Conservation (phyloP, 2,113 vertebrate species). For the Erythrocebus patas region DNA sequence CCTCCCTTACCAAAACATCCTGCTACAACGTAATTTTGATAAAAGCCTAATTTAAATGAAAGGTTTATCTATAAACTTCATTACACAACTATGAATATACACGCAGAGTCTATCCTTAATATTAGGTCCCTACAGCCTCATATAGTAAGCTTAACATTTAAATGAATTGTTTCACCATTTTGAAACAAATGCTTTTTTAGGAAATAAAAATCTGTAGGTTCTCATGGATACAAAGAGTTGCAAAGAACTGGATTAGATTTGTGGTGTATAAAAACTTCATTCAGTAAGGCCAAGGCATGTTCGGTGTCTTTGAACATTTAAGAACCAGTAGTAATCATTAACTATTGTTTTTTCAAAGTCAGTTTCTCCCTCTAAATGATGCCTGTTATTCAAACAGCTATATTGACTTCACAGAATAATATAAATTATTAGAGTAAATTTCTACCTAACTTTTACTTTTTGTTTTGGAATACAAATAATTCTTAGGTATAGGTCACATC, state of each 20-base stretch:
- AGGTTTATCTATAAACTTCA: neutral
- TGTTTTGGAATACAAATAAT: neutral
- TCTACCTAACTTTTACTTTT: neutral
- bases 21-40: neutral
- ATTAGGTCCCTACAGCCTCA: neutral
- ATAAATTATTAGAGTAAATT: neutral
- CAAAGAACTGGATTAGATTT: neutral
- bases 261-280: neutral
- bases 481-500: neutral
- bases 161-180: neutral
- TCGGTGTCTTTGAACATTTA: neutral
- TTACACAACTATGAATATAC: neutral
- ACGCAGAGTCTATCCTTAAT: neutral
- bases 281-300: neutral
- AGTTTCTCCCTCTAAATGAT: neutral
- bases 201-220: neutral
- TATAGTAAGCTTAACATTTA: neutral
- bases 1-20: neutral
- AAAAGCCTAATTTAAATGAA: neutral
- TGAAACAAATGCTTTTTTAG: neutral
- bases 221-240: neutral
- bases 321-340: neutral
- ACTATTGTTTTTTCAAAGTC: conserved; percentile 2
- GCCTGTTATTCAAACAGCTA: neutral
- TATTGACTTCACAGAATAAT: neutral